Evolutionary conservation across 1,140 invertebrate species (phyloP).

Genomic region (Drosophila serrata): DNA sequence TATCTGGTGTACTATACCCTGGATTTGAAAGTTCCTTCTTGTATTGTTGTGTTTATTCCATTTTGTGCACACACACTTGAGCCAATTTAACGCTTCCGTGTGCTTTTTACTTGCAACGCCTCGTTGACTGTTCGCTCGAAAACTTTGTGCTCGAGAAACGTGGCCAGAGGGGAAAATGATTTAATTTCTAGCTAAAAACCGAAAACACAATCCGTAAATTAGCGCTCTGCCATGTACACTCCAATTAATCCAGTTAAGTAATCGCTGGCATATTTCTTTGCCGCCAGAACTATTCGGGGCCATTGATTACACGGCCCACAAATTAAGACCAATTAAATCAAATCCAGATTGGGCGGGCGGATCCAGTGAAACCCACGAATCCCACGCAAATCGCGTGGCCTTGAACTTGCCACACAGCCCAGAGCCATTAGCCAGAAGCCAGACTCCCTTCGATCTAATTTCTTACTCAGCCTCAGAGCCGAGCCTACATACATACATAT

Average conservation of each 20-base stretch:
- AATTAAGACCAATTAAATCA: conserved; percentile 61
- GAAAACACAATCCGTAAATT: conserved; percentile 37
- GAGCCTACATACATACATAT: conserved; percentile 5
- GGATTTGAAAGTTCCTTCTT: neutral
- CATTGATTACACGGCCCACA: conserved; percentile 49
- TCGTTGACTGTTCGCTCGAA: conserved; percentile 37
- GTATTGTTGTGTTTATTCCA: conserved; percentile 17
- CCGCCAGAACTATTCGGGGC: conserved; percentile 29
- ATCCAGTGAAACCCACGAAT: conserved; percentile 3
- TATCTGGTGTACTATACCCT: neutral
- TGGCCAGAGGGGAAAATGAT: conserved; percentile 13
- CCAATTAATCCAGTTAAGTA: conserved; percentile 50
- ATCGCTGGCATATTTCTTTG: conserved; percentile 31
- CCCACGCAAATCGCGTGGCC: conserved; percentile 32
- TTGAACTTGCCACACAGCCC: conserved; percentile 48
- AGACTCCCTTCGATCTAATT: conserved; percentile 31
- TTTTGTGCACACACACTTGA: conserved; percentile 63
- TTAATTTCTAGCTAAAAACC: conserved; percentile 44
- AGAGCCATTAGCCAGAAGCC: conserved; percentile 40
- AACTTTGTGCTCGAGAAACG: conserved; percentile 3
- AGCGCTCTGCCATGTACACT: conserved; percentile 22
- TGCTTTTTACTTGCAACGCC: conserved; percentile 67
- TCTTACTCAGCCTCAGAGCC: conserved; percentile 27
- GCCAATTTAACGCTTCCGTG: conserved; percentile 79
- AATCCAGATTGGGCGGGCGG: conserved; percentile 39